Percentiles rank a stretch among this genome's conserved stretches.
phyloP scores from a whole-genome alignment of 2,113 vertebrate genomes.

The Agelaius tricolor region DNA sequence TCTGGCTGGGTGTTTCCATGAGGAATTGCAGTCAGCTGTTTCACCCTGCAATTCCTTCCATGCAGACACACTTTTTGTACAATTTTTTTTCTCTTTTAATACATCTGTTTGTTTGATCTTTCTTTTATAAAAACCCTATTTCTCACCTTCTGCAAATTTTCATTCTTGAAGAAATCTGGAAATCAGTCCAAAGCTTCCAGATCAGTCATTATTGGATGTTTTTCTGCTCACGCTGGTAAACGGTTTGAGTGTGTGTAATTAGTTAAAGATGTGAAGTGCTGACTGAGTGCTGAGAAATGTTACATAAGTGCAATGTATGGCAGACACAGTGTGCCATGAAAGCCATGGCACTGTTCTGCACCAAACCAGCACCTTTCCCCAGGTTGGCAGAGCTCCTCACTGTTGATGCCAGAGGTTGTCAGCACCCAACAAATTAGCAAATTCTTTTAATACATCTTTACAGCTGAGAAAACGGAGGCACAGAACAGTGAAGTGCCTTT shows the following conservation, averaged over 20 bases:
- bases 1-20: background rate
- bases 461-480: slow-evolving; percentile 29
- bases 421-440: slow-evolving; percentile 1
- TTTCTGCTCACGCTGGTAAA: slow-evolving; percentile 22
- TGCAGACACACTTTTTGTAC: background rate
- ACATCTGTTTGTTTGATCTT: background rate
- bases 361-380: slow-evolving; percentile 27
- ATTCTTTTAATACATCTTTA: background rate
- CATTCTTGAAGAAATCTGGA: background rate
- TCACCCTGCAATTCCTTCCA: background rate
- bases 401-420: background rate
- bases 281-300: slow-evolving; percentile 19
- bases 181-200: background rate
- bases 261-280: slow-evolving; percentile 38
- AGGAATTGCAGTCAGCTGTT: background rate
- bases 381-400: background rate
- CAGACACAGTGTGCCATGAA: background rate
- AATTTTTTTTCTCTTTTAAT: background rate
- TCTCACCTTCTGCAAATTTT: background rate
- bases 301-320: slow-evolving; percentile 14
- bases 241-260: slow-evolving; percentile 6
- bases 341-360: background rate
- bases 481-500: background rate
- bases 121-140: background rate
- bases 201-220: slow-evolving; percentile 20